phyloP scores from a whole-genome alignment of 2,113 vertebrate genomes.

The Indicator maculatus region DNA sequence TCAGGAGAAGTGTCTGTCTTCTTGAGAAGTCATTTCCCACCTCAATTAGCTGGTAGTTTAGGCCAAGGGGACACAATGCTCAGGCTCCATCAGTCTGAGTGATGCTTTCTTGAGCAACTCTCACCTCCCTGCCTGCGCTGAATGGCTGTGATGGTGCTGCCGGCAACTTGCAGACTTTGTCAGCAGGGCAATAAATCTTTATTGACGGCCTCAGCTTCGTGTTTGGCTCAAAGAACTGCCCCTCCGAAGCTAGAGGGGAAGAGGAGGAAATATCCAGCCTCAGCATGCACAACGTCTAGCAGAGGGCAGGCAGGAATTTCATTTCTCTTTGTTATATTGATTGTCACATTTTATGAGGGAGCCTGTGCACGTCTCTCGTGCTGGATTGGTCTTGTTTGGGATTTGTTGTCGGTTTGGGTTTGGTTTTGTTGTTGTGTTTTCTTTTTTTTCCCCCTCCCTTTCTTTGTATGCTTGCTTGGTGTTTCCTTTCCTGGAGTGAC shows the following conservation, averaged over 20 bases:
- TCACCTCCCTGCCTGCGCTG: neutral
- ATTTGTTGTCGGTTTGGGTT: neutral
- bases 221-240: neutral
- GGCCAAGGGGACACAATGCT: slow-evolving; percentile 32
- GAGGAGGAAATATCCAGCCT: neutral
- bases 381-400: neutral
- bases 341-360: neutral
- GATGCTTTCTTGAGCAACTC: slow-evolving; percentile 19
- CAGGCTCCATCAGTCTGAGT: neutral
- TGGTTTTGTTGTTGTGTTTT: neutral
- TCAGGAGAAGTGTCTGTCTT: slow-evolving; percentile 13
- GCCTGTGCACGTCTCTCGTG: neutral
- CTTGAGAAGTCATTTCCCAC: slow-evolving; percentile 52
- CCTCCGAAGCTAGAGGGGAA: neutral
- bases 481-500: neutral
- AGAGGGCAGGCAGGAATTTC: neutral
- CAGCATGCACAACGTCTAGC: neutral
- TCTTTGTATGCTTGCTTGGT: neutral
- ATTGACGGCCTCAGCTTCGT: neutral
- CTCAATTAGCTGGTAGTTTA: slow-evolving; percentile 64
- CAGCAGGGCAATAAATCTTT: slow-evolving; percentile 6
- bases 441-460: no score
- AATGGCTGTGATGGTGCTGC: neutral
- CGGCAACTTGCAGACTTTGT: neutral
- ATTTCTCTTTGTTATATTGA: neutral